These are phyloP conservation scores for Spodoptera littoralis DNA, from an alignment of 2,888 invertebrate species.

Conservation along the genomic window DNA sequence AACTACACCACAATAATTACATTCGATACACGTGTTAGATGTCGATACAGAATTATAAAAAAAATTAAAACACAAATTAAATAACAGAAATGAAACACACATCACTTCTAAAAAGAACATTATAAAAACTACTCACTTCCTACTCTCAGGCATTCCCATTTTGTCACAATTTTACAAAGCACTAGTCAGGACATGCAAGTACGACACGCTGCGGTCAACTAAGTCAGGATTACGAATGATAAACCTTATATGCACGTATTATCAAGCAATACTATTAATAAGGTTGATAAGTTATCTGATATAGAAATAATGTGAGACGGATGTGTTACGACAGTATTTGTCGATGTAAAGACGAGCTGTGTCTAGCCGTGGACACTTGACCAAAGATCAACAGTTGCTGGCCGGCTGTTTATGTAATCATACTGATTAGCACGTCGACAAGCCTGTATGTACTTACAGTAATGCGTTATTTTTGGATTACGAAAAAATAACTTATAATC, in stretches of 20 bases:
- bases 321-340: conserved; percentile 37
- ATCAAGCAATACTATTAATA: conserved; percentile 44
- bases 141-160: conserved; percentile 44
- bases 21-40: neutral
- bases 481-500: too few relatives aligned
- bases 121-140: conserved; percentile 36
- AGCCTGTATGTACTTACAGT: too few relatives aligned
- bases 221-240: conserved; percentile 43
- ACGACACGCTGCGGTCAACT: conserved; percentile 42
- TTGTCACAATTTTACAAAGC: conserved; percentile 39
- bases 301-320: conserved; percentile 50
- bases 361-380: conserved; percentile 28
- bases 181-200: conserved; percentile 27
- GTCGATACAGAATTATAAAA: neutral
- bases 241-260: conserved; percentile 54
- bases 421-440: neutral
- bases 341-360: conserved; percentile 31
- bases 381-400: conserved; percentile 31
- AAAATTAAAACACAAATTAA: neutral
- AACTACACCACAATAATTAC: neutral
- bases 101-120: neutral
- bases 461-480: too few relatives aligned
- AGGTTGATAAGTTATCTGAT: conserved; percentile 56
- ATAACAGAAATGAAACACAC: conserved; percentile 10
- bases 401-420: conserved; percentile 23